Evolutionary conservation across 2,113 vertebrate genomes (phyloP).

Genomic region (Carassius carassius): DNA sequence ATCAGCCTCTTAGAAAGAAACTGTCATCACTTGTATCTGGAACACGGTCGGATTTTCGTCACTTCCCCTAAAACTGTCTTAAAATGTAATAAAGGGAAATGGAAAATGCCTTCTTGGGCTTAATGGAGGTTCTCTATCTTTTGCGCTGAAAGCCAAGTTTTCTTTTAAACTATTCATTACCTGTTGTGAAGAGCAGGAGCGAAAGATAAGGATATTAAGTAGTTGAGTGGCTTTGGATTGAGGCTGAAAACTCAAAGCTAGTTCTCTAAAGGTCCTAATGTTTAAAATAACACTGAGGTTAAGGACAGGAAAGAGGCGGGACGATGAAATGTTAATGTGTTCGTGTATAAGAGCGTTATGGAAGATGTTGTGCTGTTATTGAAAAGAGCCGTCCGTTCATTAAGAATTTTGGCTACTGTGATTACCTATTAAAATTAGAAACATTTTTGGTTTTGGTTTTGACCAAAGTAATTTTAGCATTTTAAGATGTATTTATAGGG

Average conservation of each 20-base stretch:
- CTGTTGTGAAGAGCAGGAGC: not conserved
- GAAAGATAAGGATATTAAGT: conserved; percentile 7
- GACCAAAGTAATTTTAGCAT: too few species aligned
- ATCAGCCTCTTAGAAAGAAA: not conserved
- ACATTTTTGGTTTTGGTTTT: too few species aligned
- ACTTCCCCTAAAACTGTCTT: conserved; percentile 10
- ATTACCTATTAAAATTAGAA: too few species aligned
- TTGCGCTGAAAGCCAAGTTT: not conserved
- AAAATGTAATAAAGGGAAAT: conserved; percentile 25
- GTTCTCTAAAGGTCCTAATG: not conserved
- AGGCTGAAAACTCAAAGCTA: not conserved
- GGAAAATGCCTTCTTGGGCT: not conserved
- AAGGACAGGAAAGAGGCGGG: not conserved
- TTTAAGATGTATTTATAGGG: too few species aligned
- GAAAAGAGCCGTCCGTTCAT: not conserved
- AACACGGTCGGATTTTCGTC: not conserved
- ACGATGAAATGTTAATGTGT: not conserved
- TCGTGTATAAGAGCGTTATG: not conserved
- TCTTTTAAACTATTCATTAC: conserved; percentile 36
- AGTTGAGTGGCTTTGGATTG: not conserved
- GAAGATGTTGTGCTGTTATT: not conserved
- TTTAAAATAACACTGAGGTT: not conserved
- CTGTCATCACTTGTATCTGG: not conserved
- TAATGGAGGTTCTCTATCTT: conserved; percentile 30
- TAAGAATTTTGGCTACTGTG: too few species aligned